Base-by-base conservation (phyloP, 2,113 vertebrate species). In the Cinclus mexicanus region DNA sequence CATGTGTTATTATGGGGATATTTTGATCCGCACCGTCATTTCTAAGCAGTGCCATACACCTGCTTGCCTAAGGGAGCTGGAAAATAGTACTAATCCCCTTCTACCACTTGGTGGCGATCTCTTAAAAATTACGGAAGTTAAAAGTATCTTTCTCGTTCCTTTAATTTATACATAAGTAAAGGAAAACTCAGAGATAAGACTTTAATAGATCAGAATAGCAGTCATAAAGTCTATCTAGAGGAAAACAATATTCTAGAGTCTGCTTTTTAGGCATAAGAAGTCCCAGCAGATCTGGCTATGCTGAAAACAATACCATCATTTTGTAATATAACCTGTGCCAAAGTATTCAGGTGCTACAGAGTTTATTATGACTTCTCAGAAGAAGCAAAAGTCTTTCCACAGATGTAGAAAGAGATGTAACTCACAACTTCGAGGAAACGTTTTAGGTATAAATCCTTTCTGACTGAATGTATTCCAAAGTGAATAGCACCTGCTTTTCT, bases 81-180 rank as follows among this genome's bases (percentile, higher is more conserved):
- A 59, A 87, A 72, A 50, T 50, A 4, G 59, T 44, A 39, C 29
- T 52, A 53, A 75, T 70, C 52, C 28, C 8, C 37, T 68, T 68
- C 6, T 14, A 56, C 94, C 97, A 72, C 96, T 79, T 71, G 97
- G 64, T 91, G 95, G 97, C 92, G 55, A 76, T 61, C 57, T 89
- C 77, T 79, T 88, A 94, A 95, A 95, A 95, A 86, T 57, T 76
- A 93, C 75, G 47, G 33, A 70, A 12, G 14, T 21, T 47, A 1
- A 11, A 39, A 87, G 46, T 12, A 0, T 9, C 35, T 18, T 50
- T 23, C 33, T 25, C 1, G 0, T 12, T 35, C 49, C 39, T 78
- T 44, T 37, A 8, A n/a, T 71, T 88, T 44, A 2, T 0, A 13
- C 18, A 0, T 26, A 37, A 61, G 11, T 68, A 15, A 35, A 53